A percentile compares a stretch with the other conserved stretches of the same genome.
Conservation (phyloP, 2,797 vertebrate species). For the Phyllotis vaccarum region DNA sequence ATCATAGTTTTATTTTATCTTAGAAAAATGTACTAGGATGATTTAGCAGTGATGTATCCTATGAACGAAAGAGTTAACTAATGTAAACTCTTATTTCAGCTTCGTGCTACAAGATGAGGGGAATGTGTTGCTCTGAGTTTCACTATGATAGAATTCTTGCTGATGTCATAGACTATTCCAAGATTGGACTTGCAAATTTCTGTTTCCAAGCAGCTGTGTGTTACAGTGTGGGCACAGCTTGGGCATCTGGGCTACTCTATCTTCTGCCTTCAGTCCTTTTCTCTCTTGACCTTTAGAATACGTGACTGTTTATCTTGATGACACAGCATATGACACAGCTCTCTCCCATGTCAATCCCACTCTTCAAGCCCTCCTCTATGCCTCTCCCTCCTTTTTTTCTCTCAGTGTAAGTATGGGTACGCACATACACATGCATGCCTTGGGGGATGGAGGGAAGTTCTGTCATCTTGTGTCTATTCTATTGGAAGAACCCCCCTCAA, state of each 20-base stretch:
- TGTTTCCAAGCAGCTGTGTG: slow-evolving; percentile 62
- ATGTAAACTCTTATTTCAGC: slow-evolving; percentile 59
- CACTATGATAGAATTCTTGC: slow-evolving; percentile 59
- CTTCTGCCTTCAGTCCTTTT: neutral
- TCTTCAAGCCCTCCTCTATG: neutral
- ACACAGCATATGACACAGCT: neutral
- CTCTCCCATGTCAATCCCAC: slow-evolving; percentile 65
- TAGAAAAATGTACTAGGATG: slow-evolving; percentile 52
- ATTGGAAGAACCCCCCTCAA: slow-evolving; percentile 75
- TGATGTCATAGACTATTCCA: neutral
- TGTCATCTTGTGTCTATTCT: slow-evolving; percentile 72
- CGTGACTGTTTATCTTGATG: slow-evolving; percentile 3
- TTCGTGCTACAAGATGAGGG: slow-evolving; percentile 31
- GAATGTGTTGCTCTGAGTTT: slow-evolving; percentile 39
- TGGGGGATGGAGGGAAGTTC: slow-evolving; percentile 52
- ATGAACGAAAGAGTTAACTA: slow-evolving; percentile 53
- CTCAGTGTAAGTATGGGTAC: neutral
- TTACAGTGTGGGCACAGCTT: slow-evolving; percentile 43
- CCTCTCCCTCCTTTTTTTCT: neutral
- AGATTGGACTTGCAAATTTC: neutral
- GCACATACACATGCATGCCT: neutral
- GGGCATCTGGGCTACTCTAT: slow-evolving; percentile 40
- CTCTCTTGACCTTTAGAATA: slow-evolving; percentile 35
- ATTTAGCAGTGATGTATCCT: slow-evolving; percentile 6
- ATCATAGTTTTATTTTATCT: slow-evolving; percentile 46